phyloP scores from a whole-genome alignment of 2,113 vertebrate genomes.

The Recurvirostra avosetta region DNA sequence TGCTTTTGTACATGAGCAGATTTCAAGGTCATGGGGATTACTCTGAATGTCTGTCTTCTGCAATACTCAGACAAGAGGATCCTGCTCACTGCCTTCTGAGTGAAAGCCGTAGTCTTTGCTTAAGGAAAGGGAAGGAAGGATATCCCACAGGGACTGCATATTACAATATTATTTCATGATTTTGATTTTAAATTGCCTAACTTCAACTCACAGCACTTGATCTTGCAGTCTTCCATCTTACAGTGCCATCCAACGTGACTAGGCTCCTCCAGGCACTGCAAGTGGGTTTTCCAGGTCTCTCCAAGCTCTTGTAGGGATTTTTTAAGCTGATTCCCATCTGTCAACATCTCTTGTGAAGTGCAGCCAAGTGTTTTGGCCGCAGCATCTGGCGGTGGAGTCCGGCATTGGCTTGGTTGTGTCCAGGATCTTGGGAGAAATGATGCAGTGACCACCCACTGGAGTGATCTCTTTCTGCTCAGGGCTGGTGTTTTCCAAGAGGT shows the following conservation, averaged over 20 bases:
- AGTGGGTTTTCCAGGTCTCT: not conserved
- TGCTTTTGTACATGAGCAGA: not conserved
- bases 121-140: not conserved
- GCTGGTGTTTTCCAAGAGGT: not conserved
- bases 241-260: not conserved
- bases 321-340: constrained; percentile 3
- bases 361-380: not conserved
- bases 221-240: not conserved
- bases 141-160: not conserved
- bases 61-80: not conserved
- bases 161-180: not conserved
- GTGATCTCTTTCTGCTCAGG: not conserved
- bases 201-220: not conserved
- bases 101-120: not conserved
- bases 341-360: not conserved
- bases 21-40: not conserved
- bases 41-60: not conserved
- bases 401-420: not conserved
- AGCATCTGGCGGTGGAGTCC: not conserved
- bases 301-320: not conserved
- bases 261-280: not conserved
- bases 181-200: not conserved
- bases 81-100: not conserved
- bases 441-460: not conserved
- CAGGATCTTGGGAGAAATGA: not conserved